Evolutionary conservation across 2,888 invertebrate species (phyloP).

Genomic region (Lochmaea crataegi): DNA sequence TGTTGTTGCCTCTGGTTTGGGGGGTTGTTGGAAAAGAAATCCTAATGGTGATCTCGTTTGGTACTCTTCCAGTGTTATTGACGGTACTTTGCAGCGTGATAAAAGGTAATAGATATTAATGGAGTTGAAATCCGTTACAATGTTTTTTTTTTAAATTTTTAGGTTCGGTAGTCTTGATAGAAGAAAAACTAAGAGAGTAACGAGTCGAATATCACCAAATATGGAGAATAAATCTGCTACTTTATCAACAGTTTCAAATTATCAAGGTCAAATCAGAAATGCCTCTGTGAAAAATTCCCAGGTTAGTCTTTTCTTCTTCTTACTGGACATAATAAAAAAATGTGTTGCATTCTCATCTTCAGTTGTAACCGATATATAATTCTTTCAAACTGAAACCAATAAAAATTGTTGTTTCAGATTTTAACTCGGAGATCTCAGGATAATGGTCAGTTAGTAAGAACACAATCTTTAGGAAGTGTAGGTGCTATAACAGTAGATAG

Average conservation of each 20-base stretch:
- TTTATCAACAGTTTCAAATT: constrained; percentile 55
- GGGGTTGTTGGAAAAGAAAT: constrained; percentile 63
- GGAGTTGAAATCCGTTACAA: not conserved
- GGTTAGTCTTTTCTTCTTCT: constrained; percentile 43
- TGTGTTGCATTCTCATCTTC: too few relatives aligned
- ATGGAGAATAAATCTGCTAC: constrained; percentile 61
- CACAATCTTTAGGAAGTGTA: constrained; percentile 72
- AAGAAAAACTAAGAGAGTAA: constrained; percentile 65
- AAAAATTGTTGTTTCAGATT: constrained; percentile 47
- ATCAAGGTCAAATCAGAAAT: constrained; percentile 56
- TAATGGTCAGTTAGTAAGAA: constrained; percentile 66
- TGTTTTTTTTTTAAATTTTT: constrained; percentile 24
- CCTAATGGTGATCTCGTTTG: constrained; percentile 63
- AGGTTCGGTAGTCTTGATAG: constrained; percentile 73
- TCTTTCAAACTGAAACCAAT: not conserved
- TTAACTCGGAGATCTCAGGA: constrained; percentile 58
- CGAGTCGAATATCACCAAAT: constrained; percentile 60
- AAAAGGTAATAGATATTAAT: constrained; percentile 55
- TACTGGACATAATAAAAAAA: too few relatives aligned
- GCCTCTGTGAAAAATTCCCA: constrained; percentile 57
- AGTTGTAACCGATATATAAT: too few relatives aligned
- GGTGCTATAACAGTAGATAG: constrained; percentile 64
- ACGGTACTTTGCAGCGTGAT: constrained; percentile 60
- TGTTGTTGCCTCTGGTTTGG: constrained; percentile 59
- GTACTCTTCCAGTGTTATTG: constrained; percentile 58